phyloP scores from a whole-genome alignment of 2,797 vertebrate species.

The Xenops minutus region DNA sequence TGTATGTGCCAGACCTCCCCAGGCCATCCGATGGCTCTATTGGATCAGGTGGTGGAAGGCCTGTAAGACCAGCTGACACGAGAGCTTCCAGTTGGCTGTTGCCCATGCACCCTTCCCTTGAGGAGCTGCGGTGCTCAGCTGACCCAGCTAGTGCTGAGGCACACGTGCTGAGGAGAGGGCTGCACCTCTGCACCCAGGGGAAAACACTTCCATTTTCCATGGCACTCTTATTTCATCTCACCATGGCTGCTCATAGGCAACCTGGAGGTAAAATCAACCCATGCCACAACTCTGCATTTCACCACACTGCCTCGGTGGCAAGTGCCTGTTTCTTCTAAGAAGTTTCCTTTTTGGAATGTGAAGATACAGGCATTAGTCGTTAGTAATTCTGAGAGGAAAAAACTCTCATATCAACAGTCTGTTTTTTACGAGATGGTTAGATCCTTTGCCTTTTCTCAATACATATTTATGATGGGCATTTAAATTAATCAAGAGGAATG shows the following conservation, averaged over 20 bases:
- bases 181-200: background rate
- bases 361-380: background rate
- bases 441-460: background rate
- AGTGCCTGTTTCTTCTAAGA: background rate
- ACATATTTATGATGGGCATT: background rate
- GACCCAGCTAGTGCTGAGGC: background rate
- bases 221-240: background rate
- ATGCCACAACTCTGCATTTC: background rate
- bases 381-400: background rate
- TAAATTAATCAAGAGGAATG: background rate
- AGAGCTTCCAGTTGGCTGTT: background rate
- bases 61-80: rapidly evolving
- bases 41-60: background rate
- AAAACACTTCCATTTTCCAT: background rate
- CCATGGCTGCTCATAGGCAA: background rate
- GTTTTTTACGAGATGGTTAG: background rate
- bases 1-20: rapidly evolving
- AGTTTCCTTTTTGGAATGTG: background rate
- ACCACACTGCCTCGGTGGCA: background rate
- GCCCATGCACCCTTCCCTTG: rapidly evolving
- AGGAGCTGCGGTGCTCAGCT: background rate
- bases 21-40: background rate
- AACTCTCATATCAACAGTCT: background rate
- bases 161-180: rapidly evolving
- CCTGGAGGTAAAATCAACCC: background rate